phyloP scores from a whole-genome alignment of 2,888 invertebrate genomes.

The Drosophila macrothrix region DNA sequence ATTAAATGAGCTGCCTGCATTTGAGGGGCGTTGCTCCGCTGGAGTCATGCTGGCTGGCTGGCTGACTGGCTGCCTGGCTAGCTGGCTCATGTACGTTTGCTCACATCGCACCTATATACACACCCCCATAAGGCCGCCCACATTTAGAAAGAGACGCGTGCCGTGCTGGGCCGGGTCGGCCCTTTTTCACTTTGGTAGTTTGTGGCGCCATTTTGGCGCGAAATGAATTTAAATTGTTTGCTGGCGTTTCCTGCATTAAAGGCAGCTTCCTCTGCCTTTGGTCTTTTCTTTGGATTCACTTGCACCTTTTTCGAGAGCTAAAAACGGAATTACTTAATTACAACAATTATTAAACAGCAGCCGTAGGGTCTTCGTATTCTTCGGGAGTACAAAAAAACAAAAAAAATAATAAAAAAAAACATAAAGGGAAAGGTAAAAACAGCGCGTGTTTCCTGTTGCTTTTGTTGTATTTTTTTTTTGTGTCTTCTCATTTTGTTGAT shows the following conservation, averaged over 20 bases:
- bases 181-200: slow-evolving; percentile 68
- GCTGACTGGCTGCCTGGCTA: slow-evolving; percentile 48
- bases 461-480: slow-evolving; percentile 37
- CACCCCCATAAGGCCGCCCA: slow-evolving; percentile 9
- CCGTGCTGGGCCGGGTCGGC: slow-evolving; percentile 25
- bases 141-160: slow-evolving; percentile 28
- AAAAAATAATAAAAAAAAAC: slow-evolving; percentile 10
- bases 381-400: slow-evolving; percentile 15
- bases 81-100: slow-evolving; percentile 24
- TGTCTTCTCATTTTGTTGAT: slow-evolving; percentile 21
- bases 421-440: slow-evolving; percentile 27
- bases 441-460: slow-evolving; percentile 53
- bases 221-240: slow-evolving; percentile 82
- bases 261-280: slow-evolving; percentile 58
- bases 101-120: slow-evolving; percentile 69
- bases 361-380: slow-evolving; percentile 61
- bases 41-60: slow-evolving; percentile 65
- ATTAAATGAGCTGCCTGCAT: slow-evolving; percentile 75
- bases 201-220: slow-evolving; percentile 76
- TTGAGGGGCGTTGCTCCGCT: slow-evolving; percentile 43
- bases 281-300: slow-evolving; percentile 35
- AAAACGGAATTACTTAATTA: slow-evolving; percentile 82
- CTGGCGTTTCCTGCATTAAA: slow-evolving; percentile 72
- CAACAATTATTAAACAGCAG: slow-evolving; percentile 80
- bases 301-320: slow-evolving; percentile 53